A percentile compares a stretch with the other conserved stretches of the same genome.
Conservation (phyloP, 2,797 vertebrate genomes). For the Linurgus olivaceus region DNA sequence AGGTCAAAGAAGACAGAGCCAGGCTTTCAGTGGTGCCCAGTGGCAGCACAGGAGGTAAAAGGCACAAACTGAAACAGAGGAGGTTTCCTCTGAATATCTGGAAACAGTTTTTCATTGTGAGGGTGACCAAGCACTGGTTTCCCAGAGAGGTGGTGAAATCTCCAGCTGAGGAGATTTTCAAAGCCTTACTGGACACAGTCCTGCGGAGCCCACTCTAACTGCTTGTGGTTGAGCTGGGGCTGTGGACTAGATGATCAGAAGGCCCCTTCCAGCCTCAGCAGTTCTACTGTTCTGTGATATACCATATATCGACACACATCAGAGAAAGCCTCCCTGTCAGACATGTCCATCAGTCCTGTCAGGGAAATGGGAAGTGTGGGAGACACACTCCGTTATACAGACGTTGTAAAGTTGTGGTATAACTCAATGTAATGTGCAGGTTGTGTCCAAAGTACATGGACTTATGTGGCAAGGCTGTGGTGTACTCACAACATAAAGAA, state of each 20-base stretch:
- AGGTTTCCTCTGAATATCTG: not conserved
- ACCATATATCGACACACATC: not conserved
- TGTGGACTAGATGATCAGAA: not conserved
- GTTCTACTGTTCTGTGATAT: not conserved
- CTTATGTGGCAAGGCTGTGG: rapidly evolving
- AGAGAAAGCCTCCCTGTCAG: not conserved
- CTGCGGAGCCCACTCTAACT: not conserved
- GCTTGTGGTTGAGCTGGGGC: not conserved
- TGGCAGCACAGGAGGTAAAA: not conserved
- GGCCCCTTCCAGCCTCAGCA: not conserved
- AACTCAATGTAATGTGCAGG: not conserved
- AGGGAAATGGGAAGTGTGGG: not conserved
- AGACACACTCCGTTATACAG: rapidly evolving
- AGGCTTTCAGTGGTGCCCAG: not conserved
- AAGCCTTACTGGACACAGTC: not conserved
- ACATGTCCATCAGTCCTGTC: not conserved
- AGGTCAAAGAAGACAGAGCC: not conserved
- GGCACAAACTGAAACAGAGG: not conserved
- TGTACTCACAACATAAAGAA: not conserved
- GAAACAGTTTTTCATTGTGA: not conserved
- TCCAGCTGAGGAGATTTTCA: not conserved
- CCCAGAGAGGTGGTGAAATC: not conserved
- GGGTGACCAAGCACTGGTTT: not conserved
- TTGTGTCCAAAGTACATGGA: not conserved
- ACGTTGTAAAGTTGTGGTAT: no score